Conservation (phyloP, 2,113 vertebrate genomes). For the Zosterops japonicus region DNA sequence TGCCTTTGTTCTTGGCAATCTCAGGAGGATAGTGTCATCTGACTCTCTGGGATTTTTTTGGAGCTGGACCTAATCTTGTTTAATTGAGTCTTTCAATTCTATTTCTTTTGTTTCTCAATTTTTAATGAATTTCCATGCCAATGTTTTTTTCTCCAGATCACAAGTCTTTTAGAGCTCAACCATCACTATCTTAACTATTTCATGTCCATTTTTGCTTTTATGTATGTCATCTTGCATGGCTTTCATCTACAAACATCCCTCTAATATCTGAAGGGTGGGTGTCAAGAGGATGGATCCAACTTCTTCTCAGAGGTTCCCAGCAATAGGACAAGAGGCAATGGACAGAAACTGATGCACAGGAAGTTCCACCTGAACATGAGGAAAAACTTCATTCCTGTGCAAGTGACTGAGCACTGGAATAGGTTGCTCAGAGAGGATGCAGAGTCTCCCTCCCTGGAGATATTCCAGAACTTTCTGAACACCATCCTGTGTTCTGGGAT, state of each 20-base stretch:
- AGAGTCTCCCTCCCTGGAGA: background rate
- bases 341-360: background rate
- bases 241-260: background rate
- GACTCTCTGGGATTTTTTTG: background rate
- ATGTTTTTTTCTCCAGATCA: background rate
- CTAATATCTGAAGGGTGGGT: background rate
- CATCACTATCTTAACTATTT: background rate
- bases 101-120: background rate
- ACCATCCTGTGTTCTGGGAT: background rate
- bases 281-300: background rate
- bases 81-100: background rate
- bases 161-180: background rate
- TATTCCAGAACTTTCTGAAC: background rate
- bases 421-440: background rate
- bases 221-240: background rate
- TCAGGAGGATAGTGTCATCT: background rate
- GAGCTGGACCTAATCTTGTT: background rate
- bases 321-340: background rate
- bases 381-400: background rate
- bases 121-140: background rate
- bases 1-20: background rate
- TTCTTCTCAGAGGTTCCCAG: background rate
- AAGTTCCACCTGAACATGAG: background rate
- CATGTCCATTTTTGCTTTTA: background rate
- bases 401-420: background rate